Percentiles rank a stretch among this genome's conserved stretches.
These are phyloP conservation scores for Aporophyla lueneburgensis DNA, from an alignment of 2,888 invertebrate genomes.

Conservation along the genomic window DNA sequence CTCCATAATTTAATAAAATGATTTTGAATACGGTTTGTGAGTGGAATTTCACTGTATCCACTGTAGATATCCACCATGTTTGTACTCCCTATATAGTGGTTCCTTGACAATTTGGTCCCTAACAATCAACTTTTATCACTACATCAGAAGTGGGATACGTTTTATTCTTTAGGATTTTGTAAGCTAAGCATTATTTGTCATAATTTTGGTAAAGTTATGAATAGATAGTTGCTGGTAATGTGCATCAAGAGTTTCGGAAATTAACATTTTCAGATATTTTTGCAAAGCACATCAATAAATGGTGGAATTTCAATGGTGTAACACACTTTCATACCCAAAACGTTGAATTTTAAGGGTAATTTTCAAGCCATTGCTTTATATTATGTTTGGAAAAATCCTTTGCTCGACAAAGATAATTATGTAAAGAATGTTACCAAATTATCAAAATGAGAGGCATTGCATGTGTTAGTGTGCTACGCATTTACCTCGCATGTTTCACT, in stretches of 20 bases:
- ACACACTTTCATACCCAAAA: no score
- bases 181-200: slow-evolving; percentile 1
- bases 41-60: background rate
- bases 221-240: no score
- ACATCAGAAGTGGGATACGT: no score
- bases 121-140: no score
- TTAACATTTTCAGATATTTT: no score
- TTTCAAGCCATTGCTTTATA: background rate
- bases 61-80: background rate
- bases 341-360: background rate
- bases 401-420: background rate
- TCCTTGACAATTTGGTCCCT: no score
- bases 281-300: no score
- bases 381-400: background rate
- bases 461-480: no score
- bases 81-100: background rate
- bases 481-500: background rate
- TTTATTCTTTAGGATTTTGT: background rate
- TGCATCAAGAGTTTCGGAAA: no score
- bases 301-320: no score
- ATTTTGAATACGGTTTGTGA: background rate
- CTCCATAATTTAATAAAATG: background rate
- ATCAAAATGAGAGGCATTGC: background rate
- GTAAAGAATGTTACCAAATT: background rate
- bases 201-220: background rate